Conservation (phyloP, 1,140 invertebrate genomes). For the Pantala flavescens region DNA sequence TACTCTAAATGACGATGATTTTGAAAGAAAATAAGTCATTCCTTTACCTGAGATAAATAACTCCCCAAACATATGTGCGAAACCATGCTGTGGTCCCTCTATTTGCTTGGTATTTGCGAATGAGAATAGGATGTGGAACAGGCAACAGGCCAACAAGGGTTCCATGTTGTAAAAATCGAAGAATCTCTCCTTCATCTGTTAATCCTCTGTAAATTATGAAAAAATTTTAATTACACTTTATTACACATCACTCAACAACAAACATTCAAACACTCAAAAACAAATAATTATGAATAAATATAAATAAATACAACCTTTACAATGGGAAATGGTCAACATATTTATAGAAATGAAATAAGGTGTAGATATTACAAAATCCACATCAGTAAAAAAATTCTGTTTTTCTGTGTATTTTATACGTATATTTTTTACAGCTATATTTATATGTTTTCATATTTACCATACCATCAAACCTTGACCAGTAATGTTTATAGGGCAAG, state of each 20-base stretch:
- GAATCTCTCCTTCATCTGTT: conserved; percentile 97
- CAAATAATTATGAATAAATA: neutral
- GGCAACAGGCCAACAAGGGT: conserved; percentile 95
- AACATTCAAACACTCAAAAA: neutral
- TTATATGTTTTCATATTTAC: too few species aligned
- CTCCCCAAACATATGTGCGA: conserved; percentile 98
- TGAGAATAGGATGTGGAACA: conserved; percentile 97
- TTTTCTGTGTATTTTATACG: too few species aligned
- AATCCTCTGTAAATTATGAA: conserved; percentile 62
- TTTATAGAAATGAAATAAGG: too few species aligned
- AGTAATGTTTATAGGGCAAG: too few species aligned
- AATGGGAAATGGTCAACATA: too few species aligned
- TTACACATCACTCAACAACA: neutral
- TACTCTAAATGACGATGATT: too few species aligned
- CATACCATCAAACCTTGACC: too few species aligned
- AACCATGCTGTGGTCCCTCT: conserved; percentile 98
- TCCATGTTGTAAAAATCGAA: conserved; percentile 97
- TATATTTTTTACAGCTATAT: too few species aligned
- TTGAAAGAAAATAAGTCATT: too few species aligned
- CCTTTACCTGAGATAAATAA: conserved; percentile 85
- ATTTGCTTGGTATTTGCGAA: conserved; percentile 98
- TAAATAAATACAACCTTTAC: too few species aligned
- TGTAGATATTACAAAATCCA: too few species aligned
- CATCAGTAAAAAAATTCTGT: too few species aligned
- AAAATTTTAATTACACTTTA: conserved; percentile 19